Base-by-base conservation (phyloP, 2,888 invertebrate species). In the Lasioglossum pauxillum region DNA sequence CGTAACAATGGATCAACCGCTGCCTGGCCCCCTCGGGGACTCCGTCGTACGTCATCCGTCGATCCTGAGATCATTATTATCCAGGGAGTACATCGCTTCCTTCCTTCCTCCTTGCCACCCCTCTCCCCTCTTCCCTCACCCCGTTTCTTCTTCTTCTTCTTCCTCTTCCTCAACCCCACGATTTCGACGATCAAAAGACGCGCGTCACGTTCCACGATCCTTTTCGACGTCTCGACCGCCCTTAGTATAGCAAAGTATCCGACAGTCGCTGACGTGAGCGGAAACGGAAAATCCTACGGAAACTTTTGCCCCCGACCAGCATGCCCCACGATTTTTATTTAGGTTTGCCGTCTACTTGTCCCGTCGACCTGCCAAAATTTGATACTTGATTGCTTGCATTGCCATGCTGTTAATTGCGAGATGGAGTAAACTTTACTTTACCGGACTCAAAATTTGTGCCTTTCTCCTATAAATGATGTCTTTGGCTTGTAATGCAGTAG, bases 1-100 rank as follows among this genome's bases (percentile, higher is more conserved):
- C 90, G 89, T 91, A 92, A 94, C 94, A 94, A 95, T 94, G 93
- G 92, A 94, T 93, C 92, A 91, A 92, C 90, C 88, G 89, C 89
- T 60, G 71, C 88, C 78, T 85, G 86, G 89, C 87, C 91, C 93
- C 93, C 91, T 85, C 85, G 91, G 91, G 92, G 92, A 92, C 92
- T 89, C 87, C 92, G 90, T 92, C 92, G 89, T 92, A 88, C 91
- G 92, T 93, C 93, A 93, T 93, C 91, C 90, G 89, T 89, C 90
- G 90, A 91, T 92, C 85, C 86, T 78, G 90, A 88, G 85, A 91
- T 91, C 91, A 91, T 90, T 88, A 91, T 91, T 87, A 88, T 90
- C 85, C 87, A 27, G 77, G 79, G 90, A 89, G 88, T 84, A 69
- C 75, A 69, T 46, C 78, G 74, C 67, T 83, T 86, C 86, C 91